Evolutionary conservation across 2,888 invertebrate species (phyloP), one percentile per base, ranked within the genome.

Genomic region (Ophonus ardosiacus): DNA sequence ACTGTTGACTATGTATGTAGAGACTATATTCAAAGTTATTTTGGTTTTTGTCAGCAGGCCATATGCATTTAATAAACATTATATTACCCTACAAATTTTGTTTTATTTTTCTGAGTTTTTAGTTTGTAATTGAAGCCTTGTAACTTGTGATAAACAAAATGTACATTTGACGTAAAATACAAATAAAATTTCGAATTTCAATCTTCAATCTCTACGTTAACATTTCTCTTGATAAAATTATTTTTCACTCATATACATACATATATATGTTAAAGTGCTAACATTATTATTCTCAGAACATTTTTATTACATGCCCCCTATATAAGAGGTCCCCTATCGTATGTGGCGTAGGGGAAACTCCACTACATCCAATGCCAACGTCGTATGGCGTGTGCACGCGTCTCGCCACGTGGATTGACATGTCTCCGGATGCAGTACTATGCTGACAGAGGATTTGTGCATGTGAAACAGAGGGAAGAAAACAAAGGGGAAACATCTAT

Each of bases 221-320:
- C 24, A 63, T 63, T 63, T 63, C 63, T 24, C 63, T 24, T 24
- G 13, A 21, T 63, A 21, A 63, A 24, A 63, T 63, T 13, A 8
- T 63, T 24, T 63, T 13, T 21, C 10, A 21, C 10, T 18, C 8
- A 10, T 61, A 8, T 59, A n/a, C n/a, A 59, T 59, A 63, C 63
- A 63, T 63, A 24, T 63, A 63, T 24, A 13, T 63, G 24, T 21
- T 63, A 8, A 13, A 24, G 10, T 63, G 63, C 13, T 63, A 63
- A 63, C 63, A 63, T 24, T 63, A 63, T 63, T 63, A 63, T 63
- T 63, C 24, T 21, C 63, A 21, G 21, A 63, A 63, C 24, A 24
- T 63, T 24, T 63, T 63, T 63, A 24, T 17, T 63, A 24, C 24
- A 63, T 63, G 63, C 63, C 24, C 63, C 63, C 63, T 24, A 21